Conservation (phyloP, 2,888 invertebrate species). For the Merodon equestris region DNA sequence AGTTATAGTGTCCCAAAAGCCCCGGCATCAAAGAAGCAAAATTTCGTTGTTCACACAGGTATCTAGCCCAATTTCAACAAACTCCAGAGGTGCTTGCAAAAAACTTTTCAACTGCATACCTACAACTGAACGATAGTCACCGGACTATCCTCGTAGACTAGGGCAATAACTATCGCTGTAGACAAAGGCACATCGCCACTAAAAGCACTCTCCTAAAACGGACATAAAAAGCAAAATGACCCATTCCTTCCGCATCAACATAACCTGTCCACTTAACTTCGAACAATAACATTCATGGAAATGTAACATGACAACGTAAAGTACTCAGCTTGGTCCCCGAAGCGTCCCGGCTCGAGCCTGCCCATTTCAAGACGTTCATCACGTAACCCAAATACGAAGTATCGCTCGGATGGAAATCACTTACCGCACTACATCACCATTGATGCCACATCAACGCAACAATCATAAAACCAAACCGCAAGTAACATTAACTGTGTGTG, state of each 20-base stretch:
- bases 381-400: background rate
- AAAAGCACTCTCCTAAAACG: constrained; percentile 58
- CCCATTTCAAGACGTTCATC: constrained; percentile 28
- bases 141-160: background rate
- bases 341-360: constrained; percentile 1
- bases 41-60: no score
- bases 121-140: background rate
- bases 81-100: background rate
- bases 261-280: constrained; percentile 66
- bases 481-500: constrained; percentile 60
- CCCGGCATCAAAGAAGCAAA: no score
- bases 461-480: constrained; percentile 65
- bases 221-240: constrained; percentile 55
- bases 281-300: constrained; percentile 61
- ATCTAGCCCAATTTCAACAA: no score
- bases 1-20: no score
- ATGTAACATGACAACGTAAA: constrained; percentile 67
- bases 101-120: background rate
- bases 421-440: constrained; percentile 65
- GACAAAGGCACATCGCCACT: constrained; percentile 10
- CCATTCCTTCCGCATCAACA: constrained; percentile 56
- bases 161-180: background rate
- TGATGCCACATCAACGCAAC: constrained; percentile 67
- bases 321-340: constrained; percentile 36
- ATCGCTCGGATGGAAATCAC: constrained; percentile 52